Evolutionary conservation across 2,888 invertebrate genomes (phyloP).

Genomic region (Myopa testacea): DNA sequence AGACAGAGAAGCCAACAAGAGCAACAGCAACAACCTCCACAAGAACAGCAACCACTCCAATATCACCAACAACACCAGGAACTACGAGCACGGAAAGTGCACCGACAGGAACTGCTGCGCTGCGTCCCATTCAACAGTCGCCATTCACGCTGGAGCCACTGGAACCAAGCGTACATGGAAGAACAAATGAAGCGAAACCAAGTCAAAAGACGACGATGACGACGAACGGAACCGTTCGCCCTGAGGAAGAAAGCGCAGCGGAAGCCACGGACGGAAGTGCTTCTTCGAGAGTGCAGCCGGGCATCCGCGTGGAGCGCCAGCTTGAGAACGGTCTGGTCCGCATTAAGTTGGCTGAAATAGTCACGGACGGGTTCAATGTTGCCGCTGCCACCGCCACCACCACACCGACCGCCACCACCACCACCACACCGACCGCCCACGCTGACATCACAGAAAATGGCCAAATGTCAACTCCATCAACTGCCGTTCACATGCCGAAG

Average conservation of each 20-base stretch:
- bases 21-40: slow-evolving; percentile 27
- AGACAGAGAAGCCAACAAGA: background rate
- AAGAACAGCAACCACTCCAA: slow-evolving; percentile 33
- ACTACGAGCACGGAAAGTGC: slow-evolving; percentile 27
- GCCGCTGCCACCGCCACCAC: slow-evolving; percentile 19
- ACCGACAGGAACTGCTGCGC: slow-evolving; percentile 45
- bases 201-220: slow-evolving; percentile 42
- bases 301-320: slow-evolving; percentile 52
- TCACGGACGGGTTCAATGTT: slow-evolving; percentile 55
- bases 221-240: slow-evolving; percentile 3
- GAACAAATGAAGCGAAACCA: slow-evolving; percentile 38
- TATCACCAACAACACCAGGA: slow-evolving; percentile 36
- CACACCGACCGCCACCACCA: slow-evolving; percentile 6
- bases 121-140: background rate
- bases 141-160: background rate
- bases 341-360: slow-evolving; percentile 62
- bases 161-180: slow-evolving; percentile 38
- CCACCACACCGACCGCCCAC: slow-evolving; percentile 31
- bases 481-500: background rate
- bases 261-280: background rate
- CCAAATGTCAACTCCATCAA: background rate
- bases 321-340: slow-evolving; percentile 62
- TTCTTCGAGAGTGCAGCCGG: slow-evolving; percentile 43
- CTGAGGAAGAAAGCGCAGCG: slow-evolving; percentile 5
- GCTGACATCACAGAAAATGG: slow-evolving; percentile 9